A percentile compares a stretch with the other conserved stretches of the same genome.
These are phyloP conservation scores for Dermatemys mawii DNA, from an alignment of 2,113 vertebrate species.

Conservation along the genomic window DNA sequence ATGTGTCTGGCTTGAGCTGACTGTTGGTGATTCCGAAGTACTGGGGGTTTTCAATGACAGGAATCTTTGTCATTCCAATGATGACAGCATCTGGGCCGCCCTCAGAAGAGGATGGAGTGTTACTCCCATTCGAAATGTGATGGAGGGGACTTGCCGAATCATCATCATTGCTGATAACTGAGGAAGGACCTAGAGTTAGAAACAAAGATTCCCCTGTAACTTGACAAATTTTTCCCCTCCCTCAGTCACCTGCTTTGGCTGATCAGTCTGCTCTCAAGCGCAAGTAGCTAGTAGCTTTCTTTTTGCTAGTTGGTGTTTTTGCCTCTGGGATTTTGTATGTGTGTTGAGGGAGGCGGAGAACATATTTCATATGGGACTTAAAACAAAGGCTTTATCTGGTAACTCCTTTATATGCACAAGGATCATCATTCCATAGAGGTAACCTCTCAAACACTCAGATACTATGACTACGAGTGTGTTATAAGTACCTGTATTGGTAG, in stretches of 20 bases:
- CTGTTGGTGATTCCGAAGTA: conserved; percentile 96
- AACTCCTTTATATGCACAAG: neutral
- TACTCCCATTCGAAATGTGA: conserved; percentile 96
- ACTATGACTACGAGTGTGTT: neutral
- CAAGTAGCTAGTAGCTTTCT: neutral
- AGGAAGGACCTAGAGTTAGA: conserved; percentile 87
- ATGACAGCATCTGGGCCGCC: conserved; percentile 94
- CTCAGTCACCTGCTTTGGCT: neutral
- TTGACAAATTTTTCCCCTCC: neutral
- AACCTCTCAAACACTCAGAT: neutral
- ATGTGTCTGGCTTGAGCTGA: conserved; percentile 93
- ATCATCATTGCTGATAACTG: conserved; percentile 96
- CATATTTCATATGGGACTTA: neutral
- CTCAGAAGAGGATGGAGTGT: conserved; percentile 94
- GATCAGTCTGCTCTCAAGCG: neutral
- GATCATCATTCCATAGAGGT: neutral
- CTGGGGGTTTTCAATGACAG: conserved; percentile 96
- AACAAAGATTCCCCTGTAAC: conserved; percentile 67
- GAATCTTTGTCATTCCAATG: conserved; percentile 97
- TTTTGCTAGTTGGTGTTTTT: neutral
- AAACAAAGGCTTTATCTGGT: neutral
- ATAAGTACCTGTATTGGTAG: neutral
- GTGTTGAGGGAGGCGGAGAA: neutral
- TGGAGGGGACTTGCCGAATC: conserved; percentile 96
- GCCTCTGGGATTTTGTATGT: neutral